Base-by-base conservation (phyloP, 2,113 vertebrate genomes). In the Promerops cafer region DNA sequence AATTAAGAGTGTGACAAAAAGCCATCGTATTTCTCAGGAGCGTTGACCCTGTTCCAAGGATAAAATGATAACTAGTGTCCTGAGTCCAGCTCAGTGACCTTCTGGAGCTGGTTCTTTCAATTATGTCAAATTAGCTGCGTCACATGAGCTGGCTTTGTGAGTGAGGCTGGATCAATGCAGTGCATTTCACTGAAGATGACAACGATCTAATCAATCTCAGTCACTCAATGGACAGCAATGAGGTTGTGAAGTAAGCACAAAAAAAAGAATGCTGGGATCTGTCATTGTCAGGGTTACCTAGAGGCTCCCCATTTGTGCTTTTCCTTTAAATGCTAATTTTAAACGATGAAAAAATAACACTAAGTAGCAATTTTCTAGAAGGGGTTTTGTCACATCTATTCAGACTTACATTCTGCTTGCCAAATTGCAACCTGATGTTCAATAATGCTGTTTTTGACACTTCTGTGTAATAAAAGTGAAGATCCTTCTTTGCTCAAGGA, bases 241-340 rank as follows among this genome's bases (percentile, higher is more conserved):
- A 95, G 35, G 80, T n/a, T 71, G 79, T 23, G 66, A 93, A 94
- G 64, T n/a, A 83, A 90, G 87, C 50, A 68, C 56, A 52, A 66
- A 95, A 37, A 39, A 68, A 47, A 64, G 63, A 93, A 71, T 49
- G 31, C 78, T 35, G n/a, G 39, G 42, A 90, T 89, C 82, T 94
- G 95, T 91, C 83, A 76, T 42, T 53, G 78, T 63, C 71, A 66
- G 39, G 71, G 74, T 79, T 95, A 95, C 60, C 84, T 83, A 92
- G 27, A 81, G 66, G 72, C 50, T 90, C 64, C 22, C 80, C 60
- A 44, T 81, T 92, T 74, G 61, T 86, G 87, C 92, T 94, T 79
- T 81, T 79, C 42, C 89, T 92, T 90, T 92, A 95, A 94, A 97
- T 66, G 83, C 59, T 97, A 97, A 97, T 96, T 96, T 93, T 61